Conservation (phyloP, 2,113 vertebrate species). For the Ceuthmochares aereus region DNA sequence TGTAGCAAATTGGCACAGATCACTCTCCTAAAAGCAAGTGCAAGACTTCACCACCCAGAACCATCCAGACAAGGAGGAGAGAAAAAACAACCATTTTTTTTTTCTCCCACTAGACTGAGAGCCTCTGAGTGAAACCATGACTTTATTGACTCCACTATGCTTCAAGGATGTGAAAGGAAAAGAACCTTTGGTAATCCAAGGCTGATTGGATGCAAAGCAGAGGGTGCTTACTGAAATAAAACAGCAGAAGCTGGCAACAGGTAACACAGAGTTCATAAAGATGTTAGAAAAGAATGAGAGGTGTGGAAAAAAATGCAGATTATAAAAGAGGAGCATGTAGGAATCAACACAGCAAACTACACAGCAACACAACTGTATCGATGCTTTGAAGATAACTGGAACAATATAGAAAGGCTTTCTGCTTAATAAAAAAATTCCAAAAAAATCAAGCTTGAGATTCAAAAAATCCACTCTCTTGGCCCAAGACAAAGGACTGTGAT, state of each 20-base stretch:
- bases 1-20: neutral
- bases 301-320: neutral
- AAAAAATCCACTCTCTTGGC: neutral
- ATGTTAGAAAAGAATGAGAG: neutral
- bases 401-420: neutral
- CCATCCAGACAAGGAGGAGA: neutral
- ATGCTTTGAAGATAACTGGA: neutral
- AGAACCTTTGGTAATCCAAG: neutral
- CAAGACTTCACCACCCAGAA: neutral
- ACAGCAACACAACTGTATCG: neutral
- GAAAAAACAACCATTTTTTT: neutral
- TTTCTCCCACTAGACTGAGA: neutral
- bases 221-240: neutral
- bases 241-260: neutral
- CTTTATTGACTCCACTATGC: neutral
- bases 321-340: neutral
- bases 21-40: neutral
- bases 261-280: neutral
- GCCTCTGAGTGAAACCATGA: neutral
- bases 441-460: neutral
- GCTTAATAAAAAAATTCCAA: neutral
- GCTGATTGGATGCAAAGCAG: neutral
- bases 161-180: neutral
- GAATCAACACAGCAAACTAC: neutral
- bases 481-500: slow-evolving; percentile 3